Conservation (phyloP, 1,140 invertebrate species). For the Drosophila dunni region DNA sequence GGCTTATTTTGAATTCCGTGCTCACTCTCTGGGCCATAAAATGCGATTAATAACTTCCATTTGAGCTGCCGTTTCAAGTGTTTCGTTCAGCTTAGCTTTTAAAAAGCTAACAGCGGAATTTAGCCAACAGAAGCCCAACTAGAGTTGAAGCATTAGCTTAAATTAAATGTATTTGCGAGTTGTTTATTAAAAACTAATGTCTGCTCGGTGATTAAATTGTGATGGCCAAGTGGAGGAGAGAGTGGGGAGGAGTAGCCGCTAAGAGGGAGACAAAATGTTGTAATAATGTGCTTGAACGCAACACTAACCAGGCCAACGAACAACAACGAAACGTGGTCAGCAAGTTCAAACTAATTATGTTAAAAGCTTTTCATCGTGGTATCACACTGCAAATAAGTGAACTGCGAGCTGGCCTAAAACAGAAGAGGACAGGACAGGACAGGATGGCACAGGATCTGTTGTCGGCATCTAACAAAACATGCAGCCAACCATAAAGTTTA, state of each 20-base stretch:
- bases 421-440: no score
- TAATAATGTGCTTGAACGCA: conserved; percentile 61
- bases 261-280: conserved; percentile 30
- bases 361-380: conserved; percentile 74
- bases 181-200: not conserved
- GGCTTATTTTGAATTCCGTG: not conserved
- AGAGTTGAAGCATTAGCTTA: not conserved
- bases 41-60: conserved; percentile 48
- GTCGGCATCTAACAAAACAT: conserved; percentile 57
- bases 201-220: conserved; percentile 10
- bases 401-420: conserved; percentile 16
- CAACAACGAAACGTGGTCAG: conserved; percentile 81
- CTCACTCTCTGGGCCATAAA: conserved; percentile 28
- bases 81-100: conserved; percentile 8
- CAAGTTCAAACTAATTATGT: conserved; percentile 81
- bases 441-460: not conserved
- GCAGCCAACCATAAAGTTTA: conserved; percentile 55
- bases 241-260: not conserved
- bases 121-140: not conserved
- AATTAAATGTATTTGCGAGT: conserved; percentile 6
- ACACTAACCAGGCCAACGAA: conserved; percentile 77
- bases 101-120: not conserved
- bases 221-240: not conserved
- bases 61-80: conserved; percentile 51
- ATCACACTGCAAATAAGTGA: conserved; percentile 66